A percentile compares a stretch with the other conserved stretches of the same genome.
These are phyloP conservation scores for Psophia crepitans DNA, from an alignment of 2,113 vertebrate species.

Conservation along the genomic window DNA sequence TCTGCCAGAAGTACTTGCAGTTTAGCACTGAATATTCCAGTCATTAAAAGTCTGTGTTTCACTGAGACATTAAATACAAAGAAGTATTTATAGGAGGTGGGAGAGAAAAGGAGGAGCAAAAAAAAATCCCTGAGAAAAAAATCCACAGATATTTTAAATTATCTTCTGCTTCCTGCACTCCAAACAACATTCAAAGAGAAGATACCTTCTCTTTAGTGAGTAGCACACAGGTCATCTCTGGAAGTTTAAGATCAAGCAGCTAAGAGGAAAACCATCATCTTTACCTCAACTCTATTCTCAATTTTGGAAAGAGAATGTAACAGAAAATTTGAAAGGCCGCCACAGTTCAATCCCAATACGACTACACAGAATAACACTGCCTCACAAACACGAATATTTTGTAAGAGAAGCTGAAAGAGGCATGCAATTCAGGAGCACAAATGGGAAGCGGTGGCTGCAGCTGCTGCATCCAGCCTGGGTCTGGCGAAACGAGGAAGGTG, in stretches of 20 bases:
- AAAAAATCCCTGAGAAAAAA: background rate
- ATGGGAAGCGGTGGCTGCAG: background rate
- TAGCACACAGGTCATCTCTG: background rate
- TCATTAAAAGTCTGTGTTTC: background rate
- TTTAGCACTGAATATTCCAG: background rate
- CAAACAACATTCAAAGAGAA: background rate
- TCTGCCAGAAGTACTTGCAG: background rate
- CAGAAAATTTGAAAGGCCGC: background rate
- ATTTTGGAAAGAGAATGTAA: background rate
- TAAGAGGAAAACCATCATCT: background rate
- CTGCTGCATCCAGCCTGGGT: background rate
- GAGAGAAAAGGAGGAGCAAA: background rate
- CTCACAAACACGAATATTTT: background rate
- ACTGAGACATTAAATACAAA: background rate
- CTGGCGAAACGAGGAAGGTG: background rate
- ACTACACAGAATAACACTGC: background rate
- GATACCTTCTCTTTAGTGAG: background rate
- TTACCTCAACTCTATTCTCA: background rate
- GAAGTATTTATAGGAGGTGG: background rate
- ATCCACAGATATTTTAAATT: background rate
- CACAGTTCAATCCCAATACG: background rate
- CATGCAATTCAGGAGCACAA: background rate
- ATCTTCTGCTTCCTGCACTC: background rate
- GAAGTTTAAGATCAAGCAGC: background rate
- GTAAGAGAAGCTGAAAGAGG: background rate